Evolutionary conservation across 1,140 invertebrate species (phyloP).

Genomic region (Ostrea denselamellosa): DNA sequence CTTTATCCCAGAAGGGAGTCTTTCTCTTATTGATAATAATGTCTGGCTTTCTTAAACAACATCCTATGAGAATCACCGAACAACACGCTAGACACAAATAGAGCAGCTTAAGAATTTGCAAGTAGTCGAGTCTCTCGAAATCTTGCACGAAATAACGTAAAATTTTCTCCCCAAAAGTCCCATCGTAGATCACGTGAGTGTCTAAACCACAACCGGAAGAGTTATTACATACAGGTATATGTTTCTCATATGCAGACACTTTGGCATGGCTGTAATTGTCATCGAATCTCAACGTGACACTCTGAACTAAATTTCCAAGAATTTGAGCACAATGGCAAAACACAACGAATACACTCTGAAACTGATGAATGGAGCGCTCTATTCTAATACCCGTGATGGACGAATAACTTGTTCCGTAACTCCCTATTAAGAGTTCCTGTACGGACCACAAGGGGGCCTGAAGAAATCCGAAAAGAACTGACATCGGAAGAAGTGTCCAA

Average conservation of each 20-base stretch:
- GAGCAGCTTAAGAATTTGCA: constrained; percentile 61
- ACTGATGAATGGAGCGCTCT: constrained; percentile 64
- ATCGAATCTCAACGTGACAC: constrained; percentile 53
- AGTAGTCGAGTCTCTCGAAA: constrained; percentile 47
- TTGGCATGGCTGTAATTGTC: constrained; percentile 43
- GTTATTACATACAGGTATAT: neutral
- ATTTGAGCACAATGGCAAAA: constrained; percentile 66
- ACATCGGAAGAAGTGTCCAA: constrained; percentile 59
- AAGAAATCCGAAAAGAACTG: constrained; percentile 62
- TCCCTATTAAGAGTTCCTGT: constrained; percentile 64
- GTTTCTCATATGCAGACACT: neutral
- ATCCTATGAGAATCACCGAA: constrained; percentile 61
- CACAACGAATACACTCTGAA: constrained; percentile 64
- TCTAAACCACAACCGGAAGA: neutral
- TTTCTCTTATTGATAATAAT: constrained; percentile 66
- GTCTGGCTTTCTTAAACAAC: constrained; percentile 66
- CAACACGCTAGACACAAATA: constrained; percentile 60
- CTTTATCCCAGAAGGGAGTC: constrained; percentile 54
- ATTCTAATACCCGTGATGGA: constrained; percentile 59
- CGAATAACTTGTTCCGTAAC: constrained; percentile 64
- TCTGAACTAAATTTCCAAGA: constrained; percentile 63
- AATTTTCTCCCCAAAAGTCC: constrained; percentile 39
- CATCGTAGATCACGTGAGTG: constrained; percentile 13
- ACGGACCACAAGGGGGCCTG: constrained; percentile 64
- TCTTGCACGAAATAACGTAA: neutral